Evolutionary conservation across 2,113 vertebrate genomes (phyloP), one percentile per base, ranked within the genome.

Genomic region (Daubentonia madagascariensis): DNA sequence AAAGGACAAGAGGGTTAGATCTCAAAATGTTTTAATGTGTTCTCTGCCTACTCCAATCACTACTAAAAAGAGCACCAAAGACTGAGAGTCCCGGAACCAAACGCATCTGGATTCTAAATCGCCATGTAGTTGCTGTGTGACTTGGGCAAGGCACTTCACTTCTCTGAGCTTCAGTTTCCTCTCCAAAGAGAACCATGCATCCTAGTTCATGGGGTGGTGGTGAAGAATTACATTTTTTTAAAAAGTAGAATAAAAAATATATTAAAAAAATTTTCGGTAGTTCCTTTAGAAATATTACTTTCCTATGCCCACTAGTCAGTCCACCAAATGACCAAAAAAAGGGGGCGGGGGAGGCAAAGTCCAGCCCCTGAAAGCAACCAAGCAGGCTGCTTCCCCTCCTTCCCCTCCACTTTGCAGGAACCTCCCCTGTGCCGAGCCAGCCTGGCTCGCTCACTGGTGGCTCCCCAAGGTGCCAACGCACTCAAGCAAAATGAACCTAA

Each of bases 401-500:
- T 50, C 84, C 93, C 72, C 37, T 59, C 93, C 63, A 78, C 97
- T 97, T 76, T 68, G 54, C 22, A 6, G 0, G 92, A 91, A 54
- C 81, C 80, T 85, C 81, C 85, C 89, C 45, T 72, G 79, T 5
- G 96, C 37, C 2, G n/a, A 65, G 92, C 92, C 63, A 0, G 57
- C 3, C 32, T 96, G 96, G 97, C 98, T 96, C 97, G 97, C 98
- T 98, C 96, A 79, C 89, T 85, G 96, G 98, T 80, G 95, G 97
- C 98, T 99, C 98, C 98, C 98, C 97, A 97, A 98, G 98, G 98
- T 98, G 98, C 98, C 92, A 93, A 98, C 93, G 98, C 97, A 98
- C 97, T 98, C 98, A 97, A 98, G 98, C 98, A 98, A 98, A 98
- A 98, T 97, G 98, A 99, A 98, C 89, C 91, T 96, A 99, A 98